These are phyloP conservation scores for Thereva unica DNA, from an alignment of 2,888 invertebrate genomes.

Conservation along the genomic window DNA sequence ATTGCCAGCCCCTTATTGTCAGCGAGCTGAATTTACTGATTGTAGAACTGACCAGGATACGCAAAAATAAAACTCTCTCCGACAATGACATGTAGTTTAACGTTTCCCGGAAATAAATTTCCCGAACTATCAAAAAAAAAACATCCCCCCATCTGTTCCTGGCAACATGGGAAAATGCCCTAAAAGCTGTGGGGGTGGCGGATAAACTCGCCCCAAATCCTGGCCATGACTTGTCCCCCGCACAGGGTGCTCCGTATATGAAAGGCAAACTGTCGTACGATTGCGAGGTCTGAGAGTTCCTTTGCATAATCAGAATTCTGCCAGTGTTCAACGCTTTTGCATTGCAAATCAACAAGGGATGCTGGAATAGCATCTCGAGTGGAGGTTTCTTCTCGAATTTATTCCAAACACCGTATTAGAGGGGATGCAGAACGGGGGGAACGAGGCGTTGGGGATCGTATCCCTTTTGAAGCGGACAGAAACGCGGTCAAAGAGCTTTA, in stretches of 20 bases:
- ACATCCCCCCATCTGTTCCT: no score
- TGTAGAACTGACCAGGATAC: no score
- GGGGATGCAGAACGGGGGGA: no score
- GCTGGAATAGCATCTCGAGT: slow-evolving; percentile 33
- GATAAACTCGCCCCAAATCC: slow-evolving; percentile 22
- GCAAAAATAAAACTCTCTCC: no score
- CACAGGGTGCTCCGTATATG: slow-evolving; percentile 19
- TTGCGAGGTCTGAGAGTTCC: slow-evolving; percentile 12
- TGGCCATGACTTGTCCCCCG: not conserved
- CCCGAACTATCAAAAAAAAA: no score
- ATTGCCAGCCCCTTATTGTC: slow-evolving; percentile 17
- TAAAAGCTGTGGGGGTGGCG: not conserved
- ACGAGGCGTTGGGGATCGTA: no score
- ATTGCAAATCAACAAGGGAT: slow-evolving; percentile 36
- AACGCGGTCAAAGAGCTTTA: no score
- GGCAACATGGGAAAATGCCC: not conserved
- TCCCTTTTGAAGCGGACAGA: no score
- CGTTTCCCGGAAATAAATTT: no score
- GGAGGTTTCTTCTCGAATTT: not conserved
- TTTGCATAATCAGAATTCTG: slow-evolving; percentile 37
- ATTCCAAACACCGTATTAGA: no score
- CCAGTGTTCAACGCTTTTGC: slow-evolving; percentile 34
- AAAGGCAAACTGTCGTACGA: slow-evolving; percentile 22
- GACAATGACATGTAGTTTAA: no score
- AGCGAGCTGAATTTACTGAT: not conserved